These are phyloP conservation scores for Tyrannus savana DNA, from an alignment of 2,113 vertebrate genomes.

Conservation along the genomic window DNA sequence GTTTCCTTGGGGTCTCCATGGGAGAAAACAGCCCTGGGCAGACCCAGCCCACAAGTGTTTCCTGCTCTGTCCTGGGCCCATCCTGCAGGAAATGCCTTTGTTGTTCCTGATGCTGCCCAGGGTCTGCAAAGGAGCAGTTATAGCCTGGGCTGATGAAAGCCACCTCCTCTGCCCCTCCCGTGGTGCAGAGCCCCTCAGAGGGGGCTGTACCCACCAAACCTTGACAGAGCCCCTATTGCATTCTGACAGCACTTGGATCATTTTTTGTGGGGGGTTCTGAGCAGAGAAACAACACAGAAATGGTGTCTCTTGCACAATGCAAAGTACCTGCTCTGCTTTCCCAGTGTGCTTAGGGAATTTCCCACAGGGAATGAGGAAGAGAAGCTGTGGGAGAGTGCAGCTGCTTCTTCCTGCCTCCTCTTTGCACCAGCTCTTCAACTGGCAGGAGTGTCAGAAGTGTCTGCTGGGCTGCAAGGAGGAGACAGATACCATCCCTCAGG, in stretches of 20 bases:
- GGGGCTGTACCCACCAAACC: neutral
- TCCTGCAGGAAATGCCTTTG: neutral
- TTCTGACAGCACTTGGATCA: neutral
- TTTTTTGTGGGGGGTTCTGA: neutral
- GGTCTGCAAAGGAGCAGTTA: neutral
- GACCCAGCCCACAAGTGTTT: neutral
- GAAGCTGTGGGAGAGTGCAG: accelerated
- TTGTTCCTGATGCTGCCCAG: neutral
- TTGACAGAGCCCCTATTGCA: accelerated
- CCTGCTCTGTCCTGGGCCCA: neutral
- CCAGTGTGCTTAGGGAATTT: accelerated
- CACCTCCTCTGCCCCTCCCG: neutral
- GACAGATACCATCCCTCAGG: neutral
- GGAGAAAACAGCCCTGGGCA: neutral
- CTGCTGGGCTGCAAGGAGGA: neutral
- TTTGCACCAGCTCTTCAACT: neutral
- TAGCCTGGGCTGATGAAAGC: neutral
- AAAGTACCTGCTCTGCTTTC: neutral
- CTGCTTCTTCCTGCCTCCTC: neutral
- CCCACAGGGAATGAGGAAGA: neutral
- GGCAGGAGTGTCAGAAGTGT: neutral
- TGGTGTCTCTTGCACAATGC: no score
- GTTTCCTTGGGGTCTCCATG: neutral
- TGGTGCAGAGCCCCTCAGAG: neutral
- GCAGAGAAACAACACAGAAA: neutral